Evolutionary conservation across 2,888 invertebrate genomes (phyloP), one percentile per base, ranked within the genome.

Genomic region (Plagodis dolabraria): DNA sequence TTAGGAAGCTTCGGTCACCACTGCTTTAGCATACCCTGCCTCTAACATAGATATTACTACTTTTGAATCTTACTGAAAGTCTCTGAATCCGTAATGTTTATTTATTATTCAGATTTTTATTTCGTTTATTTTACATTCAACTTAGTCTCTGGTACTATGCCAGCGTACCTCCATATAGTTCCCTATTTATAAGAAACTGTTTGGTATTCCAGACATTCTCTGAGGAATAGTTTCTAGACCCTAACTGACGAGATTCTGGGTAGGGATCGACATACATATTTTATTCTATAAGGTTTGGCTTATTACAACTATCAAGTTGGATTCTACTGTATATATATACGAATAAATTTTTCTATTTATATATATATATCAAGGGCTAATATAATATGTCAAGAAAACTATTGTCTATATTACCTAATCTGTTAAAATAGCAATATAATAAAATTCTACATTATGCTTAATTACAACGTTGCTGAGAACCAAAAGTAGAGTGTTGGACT

Each of bases 261-360:
- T 22, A 48, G n/a, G n/a, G n/a, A n/a, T 53, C 38, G 50, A 46
- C 42, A 11, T 45, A 46, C 48, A 35, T 40, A 54, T 22, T 50
- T 59, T 59, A 35, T 50, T 42, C 53, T 53, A 49, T 40, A 46
- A 36, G 35, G 44, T 56, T 33, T 51, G 44, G 22, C 48, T 53
- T 65, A 49, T 60, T 53, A 56, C 11, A 54, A 43, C 53, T 49
- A 58, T 46, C 48, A 36, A 43, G 11, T 40, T 53, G 34, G 40
- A 48, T 45, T 53, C 45, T 44, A 7, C n/a, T n/a, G n/a, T n/a
- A 22, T 22, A 22, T 22, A 44, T 33, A 47, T 58, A 33, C 22
- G 40, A 34, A 10, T 46, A 45, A n/a, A n/a, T n/a, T n/a, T n/a
- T n/a, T n/a, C n/a, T n/a, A 46, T 8, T 89, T 38, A 9, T 8